Evolutionary conservation across 1,140 invertebrate species (phyloP).

Genomic region (Glossosoma conforme): DNA sequence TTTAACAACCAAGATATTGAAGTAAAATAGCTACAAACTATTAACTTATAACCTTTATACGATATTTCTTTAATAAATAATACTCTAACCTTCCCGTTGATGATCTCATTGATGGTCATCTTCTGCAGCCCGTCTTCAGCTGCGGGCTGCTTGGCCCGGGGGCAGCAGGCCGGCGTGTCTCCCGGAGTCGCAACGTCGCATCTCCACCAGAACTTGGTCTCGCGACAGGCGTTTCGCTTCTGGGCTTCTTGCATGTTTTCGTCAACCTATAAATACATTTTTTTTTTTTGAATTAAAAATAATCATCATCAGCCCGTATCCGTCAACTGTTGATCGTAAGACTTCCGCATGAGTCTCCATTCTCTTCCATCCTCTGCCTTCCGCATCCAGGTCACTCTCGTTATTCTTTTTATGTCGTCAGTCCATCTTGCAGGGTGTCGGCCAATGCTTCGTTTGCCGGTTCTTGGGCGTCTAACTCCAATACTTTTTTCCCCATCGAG

Average conservation of each 20-base stretch:
- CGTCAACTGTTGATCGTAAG: too few relatives aligned
- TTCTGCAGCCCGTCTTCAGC: conserved; percentile 54
- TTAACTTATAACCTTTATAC: background rate
- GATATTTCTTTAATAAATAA: conserved; percentile 6
- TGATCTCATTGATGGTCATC: conserved; percentile 93
- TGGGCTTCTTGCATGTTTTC: conserved; percentile 97
- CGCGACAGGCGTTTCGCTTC: conserved; percentile 77
- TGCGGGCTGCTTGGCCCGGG: background rate
- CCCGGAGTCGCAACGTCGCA: conserved; percentile 64
- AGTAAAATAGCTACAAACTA: background rate
- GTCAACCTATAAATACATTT: conserved; percentile 82
- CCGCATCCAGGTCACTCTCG: too few relatives aligned
- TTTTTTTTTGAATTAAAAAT: too few relatives aligned
- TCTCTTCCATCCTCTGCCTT: too few relatives aligned
- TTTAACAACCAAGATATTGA: background rate
- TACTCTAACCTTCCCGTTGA: conserved; percentile 84
- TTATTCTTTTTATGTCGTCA: too few relatives aligned
- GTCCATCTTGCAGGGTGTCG: too few relatives aligned
- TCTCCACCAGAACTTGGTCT: conserved; percentile 89
- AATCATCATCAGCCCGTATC: too few relatives aligned
- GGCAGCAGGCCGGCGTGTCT: conserved; percentile 34
- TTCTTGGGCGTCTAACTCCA: too few relatives aligned
- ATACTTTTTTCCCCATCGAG: too few relatives aligned
- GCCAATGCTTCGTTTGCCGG: too few relatives aligned
- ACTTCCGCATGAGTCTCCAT: too few relatives aligned